Conservation (phyloP, 2,888 invertebrate genomes). For the Lochmaea crataegi region DNA sequence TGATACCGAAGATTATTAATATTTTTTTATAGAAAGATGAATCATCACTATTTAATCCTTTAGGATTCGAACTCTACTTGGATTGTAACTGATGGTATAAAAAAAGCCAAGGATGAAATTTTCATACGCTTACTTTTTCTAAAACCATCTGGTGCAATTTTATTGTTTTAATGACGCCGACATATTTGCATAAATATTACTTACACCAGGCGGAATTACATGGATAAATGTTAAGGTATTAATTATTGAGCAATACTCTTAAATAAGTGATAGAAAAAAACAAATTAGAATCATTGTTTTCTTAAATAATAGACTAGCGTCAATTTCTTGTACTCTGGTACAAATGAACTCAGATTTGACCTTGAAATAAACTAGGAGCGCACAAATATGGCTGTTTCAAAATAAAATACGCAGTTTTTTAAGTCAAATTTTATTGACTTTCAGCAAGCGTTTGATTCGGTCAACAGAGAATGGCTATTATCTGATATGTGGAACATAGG, state of each 20-base stretch:
- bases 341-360: too few species aligned
- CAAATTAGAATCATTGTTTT: background rate
- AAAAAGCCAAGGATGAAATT: background rate
- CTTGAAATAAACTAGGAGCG: too few species aligned
- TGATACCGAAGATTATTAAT: too few species aligned
- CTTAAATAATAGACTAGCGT: background rate
- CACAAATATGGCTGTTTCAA: too few species aligned
- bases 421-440: too few species aligned
- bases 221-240: constrained; percentile 7
- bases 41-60: background rate
- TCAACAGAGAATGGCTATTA: too few species aligned
- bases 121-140: background rate
- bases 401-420: too few species aligned
- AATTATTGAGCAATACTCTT: background rate
- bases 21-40: background rate
- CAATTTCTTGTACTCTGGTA: too few species aligned
- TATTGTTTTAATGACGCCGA: background rate
- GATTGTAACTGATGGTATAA: background rate
- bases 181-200: constrained; percentile 7
- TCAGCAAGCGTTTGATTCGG: too few species aligned
- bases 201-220: background rate
- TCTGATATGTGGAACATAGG: too few species aligned
- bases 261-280: background rate
- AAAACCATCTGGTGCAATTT: background rate
- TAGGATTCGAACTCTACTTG: background rate